phyloP scores from a whole-genome alignment of 2,888 invertebrate species.

The Agriopis aurantiaria region DNA sequence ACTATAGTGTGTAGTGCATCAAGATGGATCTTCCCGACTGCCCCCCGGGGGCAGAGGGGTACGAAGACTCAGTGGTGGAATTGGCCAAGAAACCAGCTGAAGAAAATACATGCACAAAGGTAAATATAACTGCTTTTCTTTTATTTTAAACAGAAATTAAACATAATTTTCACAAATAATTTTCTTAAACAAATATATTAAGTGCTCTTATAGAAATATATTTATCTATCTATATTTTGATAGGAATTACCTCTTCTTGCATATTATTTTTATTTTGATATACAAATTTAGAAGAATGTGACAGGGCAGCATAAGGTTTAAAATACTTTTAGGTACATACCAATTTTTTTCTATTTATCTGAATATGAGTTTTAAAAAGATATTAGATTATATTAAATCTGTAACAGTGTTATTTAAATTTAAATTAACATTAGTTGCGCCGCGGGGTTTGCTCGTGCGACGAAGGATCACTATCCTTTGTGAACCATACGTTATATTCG shows the following conservation, averaged over 20 bases:
- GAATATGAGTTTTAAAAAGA: neutral
- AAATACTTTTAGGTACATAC: neutral
- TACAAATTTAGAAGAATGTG: neutral
- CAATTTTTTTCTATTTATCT: neutral
- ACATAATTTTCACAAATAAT: neutral
- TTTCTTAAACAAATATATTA: conserved; percentile 4
- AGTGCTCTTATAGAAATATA: conserved; percentile 11
- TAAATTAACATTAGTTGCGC: neutral
- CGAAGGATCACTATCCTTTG: neutral
- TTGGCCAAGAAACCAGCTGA: conserved; percentile 67
- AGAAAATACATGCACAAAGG: conserved; percentile 71
- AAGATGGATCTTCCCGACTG: conserved; percentile 83
- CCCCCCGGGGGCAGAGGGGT: conserved; percentile 82
- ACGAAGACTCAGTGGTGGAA: conserved; percentile 78
- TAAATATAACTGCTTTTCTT: conserved; percentile 64
- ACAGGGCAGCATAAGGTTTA: neutral
- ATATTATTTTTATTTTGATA: neutral
- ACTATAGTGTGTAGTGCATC: conserved; percentile 80
- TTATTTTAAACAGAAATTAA: conserved; percentile 31
- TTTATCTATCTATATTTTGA: conserved; percentile 1
- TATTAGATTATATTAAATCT: neutral
- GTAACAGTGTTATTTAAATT: neutral
- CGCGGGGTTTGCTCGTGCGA: neutral
- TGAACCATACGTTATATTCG: too few species aligned
- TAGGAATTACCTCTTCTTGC: neutral